Evolutionary conservation across 2,797 vertebrate species (phyloP).

Genomic region (Leptoclinus maculatus): DNA sequence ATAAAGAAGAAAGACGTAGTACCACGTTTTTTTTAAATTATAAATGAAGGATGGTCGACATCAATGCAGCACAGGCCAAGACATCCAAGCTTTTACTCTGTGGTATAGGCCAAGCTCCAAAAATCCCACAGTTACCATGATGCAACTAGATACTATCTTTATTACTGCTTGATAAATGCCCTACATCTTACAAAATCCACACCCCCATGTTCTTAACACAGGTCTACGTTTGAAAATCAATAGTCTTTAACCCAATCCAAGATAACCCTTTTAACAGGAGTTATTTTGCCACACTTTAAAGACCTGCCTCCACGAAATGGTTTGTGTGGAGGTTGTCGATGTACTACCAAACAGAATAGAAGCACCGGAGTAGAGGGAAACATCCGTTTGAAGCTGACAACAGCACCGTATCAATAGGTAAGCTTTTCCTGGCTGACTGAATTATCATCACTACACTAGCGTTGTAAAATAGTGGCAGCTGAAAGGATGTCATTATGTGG

Average conservation of each 20-base stretch:
- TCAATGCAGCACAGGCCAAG: conserved; percentile 3
- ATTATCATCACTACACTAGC: conserved; percentile 1
- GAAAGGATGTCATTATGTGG: conserved; percentile 35
- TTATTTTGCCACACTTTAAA: not conserved
- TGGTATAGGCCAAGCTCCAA: not conserved
- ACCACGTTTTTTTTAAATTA: not conserved
- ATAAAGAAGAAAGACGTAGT: not conserved
- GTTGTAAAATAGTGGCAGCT: conserved; percentile 1
- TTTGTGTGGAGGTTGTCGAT: not conserved
- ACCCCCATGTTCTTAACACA: not conserved
- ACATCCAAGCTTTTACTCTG: not conserved
- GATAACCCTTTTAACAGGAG: not conserved
- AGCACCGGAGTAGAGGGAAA: not conserved
- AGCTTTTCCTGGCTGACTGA: not conserved
- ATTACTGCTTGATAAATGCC: not conserved
- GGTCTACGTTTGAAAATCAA: not conserved
- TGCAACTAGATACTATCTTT: not conserved
- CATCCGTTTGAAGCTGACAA: not conserved
- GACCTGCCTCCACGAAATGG: not conserved
- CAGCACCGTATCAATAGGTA: not conserved
- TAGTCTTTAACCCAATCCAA: not conserved
- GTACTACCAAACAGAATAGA: not conserved
- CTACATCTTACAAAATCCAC: not conserved
- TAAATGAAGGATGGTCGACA: not conserved
- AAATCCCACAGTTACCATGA: not conserved